Evolutionary conservation across 2,888 invertebrate genomes (phyloP).

Genomic region (Orthosia gothica): DNA sequence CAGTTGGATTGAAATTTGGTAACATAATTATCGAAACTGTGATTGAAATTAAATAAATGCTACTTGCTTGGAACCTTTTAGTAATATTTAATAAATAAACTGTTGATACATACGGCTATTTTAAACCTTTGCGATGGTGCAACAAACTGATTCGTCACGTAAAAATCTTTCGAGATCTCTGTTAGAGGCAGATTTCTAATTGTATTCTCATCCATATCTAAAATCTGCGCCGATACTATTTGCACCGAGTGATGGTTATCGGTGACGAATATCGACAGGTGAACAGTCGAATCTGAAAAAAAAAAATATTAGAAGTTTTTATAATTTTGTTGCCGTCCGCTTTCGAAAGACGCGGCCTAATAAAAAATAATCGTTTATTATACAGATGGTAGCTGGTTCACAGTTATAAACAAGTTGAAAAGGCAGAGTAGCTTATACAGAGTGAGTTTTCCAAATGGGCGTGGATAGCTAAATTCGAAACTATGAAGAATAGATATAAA

Average conservation of each 20-base stretch:
- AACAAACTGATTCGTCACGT: slow-evolving; percentile 50
- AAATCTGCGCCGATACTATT: slow-evolving; percentile 47
- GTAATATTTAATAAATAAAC: too few species aligned
- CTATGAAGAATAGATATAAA: too few species aligned
- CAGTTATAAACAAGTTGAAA: too few species aligned
- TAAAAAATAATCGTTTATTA: neutral
- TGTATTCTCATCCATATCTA: slow-evolving; percentile 46
- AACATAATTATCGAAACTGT: too few species aligned
- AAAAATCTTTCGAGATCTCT: slow-evolving; percentile 52
- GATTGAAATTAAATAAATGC: too few species aligned
- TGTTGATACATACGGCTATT: slow-evolving; percentile 59
- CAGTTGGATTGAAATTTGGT: too few species aligned
- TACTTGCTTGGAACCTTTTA: too few species aligned
- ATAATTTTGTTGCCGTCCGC: neutral
- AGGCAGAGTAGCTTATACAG: too few species aligned
- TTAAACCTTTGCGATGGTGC: slow-evolving; percentile 62
- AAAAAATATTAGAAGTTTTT: slow-evolving; percentile 27
- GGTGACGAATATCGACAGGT: slow-evolving; percentile 56
- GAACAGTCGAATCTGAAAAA: slow-evolving; percentile 51
- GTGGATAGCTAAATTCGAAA: too few species aligned
- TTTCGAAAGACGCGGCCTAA: neutral
- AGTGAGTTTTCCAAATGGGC: too few species aligned
- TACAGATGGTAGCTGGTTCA: too few species aligned
- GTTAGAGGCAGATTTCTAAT: slow-evolving; percentile 26
- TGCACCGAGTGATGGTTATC: slow-evolving; percentile 53